These are phyloP conservation scores for Zelleria hepariella DNA, from an alignment of 2,888 invertebrate genomes.

Conservation along the genomic window DNA sequence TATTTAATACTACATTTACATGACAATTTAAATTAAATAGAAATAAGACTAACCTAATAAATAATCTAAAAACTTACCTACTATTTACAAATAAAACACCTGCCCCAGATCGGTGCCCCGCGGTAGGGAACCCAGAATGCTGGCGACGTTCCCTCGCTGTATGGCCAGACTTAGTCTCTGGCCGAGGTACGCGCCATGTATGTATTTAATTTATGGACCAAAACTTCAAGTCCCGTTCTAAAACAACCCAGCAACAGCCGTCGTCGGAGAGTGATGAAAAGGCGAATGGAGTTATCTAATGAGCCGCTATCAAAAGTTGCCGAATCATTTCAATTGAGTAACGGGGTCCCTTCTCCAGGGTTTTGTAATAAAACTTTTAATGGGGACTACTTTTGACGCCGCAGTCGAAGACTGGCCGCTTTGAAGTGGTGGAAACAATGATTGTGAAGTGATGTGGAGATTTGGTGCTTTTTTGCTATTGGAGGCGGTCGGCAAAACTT, in stretches of 20 bases:
- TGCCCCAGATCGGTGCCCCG: too few species aligned
- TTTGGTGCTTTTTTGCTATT: neutral
- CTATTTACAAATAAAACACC: too few species aligned
- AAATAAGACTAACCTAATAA: too few species aligned
- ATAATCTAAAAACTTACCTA: too few species aligned
- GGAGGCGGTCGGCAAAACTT: too few species aligned
- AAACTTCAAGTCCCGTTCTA: neutral
- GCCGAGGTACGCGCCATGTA: too few species aligned
- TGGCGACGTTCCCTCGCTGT: too few species aligned
- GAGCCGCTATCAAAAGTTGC: slow-evolving; percentile 31
- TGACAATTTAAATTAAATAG: too few species aligned
- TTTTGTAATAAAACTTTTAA: neutral
- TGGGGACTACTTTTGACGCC: neutral
- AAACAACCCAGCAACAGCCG: neutral
- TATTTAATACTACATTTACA: too few species aligned
- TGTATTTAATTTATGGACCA: neutral
- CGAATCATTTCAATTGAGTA: slow-evolving; percentile 29
- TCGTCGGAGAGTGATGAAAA: neutral
- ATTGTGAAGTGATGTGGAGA: neutral
- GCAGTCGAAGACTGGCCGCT: neutral
- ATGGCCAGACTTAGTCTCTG: too few species aligned
- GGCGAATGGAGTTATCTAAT: slow-evolving; percentile 20
- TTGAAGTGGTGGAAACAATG: neutral
- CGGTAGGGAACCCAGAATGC: too few species aligned
- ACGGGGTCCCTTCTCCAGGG: neutral